Percentiles rank a stretch among this genome's conserved stretches.
These are phyloP conservation scores for Drosophila varians DNA, from an alignment of 1,140 invertebrate species.

Conservation along the genomic window DNA sequence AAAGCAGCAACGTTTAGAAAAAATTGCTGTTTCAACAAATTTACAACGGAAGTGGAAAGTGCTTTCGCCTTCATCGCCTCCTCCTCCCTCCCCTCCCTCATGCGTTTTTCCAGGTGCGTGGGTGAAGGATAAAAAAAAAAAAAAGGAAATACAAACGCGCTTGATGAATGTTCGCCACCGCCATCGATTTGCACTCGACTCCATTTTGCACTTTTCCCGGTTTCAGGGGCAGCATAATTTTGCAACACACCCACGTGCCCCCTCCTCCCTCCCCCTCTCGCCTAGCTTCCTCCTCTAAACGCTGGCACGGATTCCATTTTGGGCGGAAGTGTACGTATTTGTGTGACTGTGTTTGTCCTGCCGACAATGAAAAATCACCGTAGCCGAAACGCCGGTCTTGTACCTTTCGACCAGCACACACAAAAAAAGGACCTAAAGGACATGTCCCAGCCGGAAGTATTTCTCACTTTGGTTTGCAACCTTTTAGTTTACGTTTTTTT, in stretches of 20 bases:
- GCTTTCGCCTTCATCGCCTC: slow-evolving; percentile 34
- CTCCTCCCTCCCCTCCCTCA: too few species aligned
- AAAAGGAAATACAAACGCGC: slow-evolving; percentile 25
- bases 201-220: slow-evolving; percentile 73
- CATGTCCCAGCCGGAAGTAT: slow-evolving; percentile 58
- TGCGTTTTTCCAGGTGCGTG: slow-evolving; percentile 17
- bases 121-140: slow-evolving; percentile 10
- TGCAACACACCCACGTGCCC: slow-evolving; percentile 6
- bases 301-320: slow-evolving; percentile 72
- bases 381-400: slow-evolving; percentile 28
- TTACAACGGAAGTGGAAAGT: slow-evolving; percentile 79
- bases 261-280: not conserved
- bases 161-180: slow-evolving; percentile 74
- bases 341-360: slow-evolving; percentile 64
- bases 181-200: slow-evolving; percentile 81
- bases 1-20: slow-evolving; percentile 69
- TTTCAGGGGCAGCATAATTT: slow-evolving; percentile 69
- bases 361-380: slow-evolving; percentile 81
- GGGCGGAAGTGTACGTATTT: slow-evolving; percentile 35
- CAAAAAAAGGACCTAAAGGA: not conserved
- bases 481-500: not conserved
- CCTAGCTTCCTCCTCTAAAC: not conserved
- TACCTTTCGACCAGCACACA: not conserved
- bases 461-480: slow-evolving; percentile 61
- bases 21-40: slow-evolving; percentile 82